Base-by-base conservation (phyloP, 2,113 vertebrate species). In the Galeopterus variegatus region DNA sequence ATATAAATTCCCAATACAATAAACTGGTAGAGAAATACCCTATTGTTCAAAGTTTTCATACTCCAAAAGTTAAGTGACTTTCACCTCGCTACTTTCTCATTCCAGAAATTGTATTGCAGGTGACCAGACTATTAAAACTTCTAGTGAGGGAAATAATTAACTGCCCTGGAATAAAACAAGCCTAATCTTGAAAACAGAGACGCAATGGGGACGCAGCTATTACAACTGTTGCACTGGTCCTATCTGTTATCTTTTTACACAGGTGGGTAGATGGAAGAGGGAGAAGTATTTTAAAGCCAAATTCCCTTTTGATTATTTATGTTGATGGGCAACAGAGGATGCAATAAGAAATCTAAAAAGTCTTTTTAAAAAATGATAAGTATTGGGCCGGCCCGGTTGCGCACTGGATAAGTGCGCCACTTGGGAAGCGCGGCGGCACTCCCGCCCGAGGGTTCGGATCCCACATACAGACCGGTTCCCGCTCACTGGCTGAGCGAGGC, bases 101-200 rank as follows among this genome's bases (percentile, higher is more conserved):
- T 97, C 76, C 73, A 94, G 19, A 89, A 93, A 21, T 14, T 86
- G 26, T 77, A 89, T 6, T 90, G 75, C 73, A 96, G 48, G 91
- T 96, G 54, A 94, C 50, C 62, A 54, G 52, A 91, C 77, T 75
- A 93, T 62, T 31, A 83, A 83, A 95, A 97, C 45, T 67, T 86
- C 79, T 93, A 93, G 24, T 52, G n/a, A 92, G 97, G 87, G 70
- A 97, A 95, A 97, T 96, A 96, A 97, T 95, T 97, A 96, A 96
- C 96, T 88, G 33, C 48, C 80, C 87, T 92, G 69, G 45, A 97
- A 95, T 93, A 93, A 97, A 95, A 73, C 18, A 70, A 95, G 52
- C 33, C 83, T 97, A 93, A 97, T 75, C 93, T 92, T 97, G 92
- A 97, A 97, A 97, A 95, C 18, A 88, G 0, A 83, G 26, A 93